Conservation (phyloP, 2,797 vertebrate species). For the Poeciliopsis turneri region DNA sequence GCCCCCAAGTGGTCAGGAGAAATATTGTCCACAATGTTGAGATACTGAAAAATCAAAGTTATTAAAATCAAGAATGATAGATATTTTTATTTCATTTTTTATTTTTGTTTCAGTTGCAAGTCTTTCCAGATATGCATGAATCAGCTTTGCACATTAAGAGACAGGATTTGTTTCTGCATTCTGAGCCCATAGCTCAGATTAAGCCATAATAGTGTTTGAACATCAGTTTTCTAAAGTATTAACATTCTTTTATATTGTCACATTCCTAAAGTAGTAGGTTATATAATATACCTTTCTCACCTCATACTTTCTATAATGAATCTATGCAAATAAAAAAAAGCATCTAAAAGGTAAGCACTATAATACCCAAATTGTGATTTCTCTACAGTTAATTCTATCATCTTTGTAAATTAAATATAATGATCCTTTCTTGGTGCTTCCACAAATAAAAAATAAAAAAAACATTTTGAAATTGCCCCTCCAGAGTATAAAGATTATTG, state of each 20-base stretch:
- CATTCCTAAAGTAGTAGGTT: neutral
- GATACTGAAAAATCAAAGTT: neutral
- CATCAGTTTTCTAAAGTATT: neutral
- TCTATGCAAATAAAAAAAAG: conserved; percentile 6
- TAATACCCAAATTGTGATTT: neutral
- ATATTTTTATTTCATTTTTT: neutral
- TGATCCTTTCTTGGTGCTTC: neutral
- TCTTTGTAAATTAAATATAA: neutral
- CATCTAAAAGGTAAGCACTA: conserved; percentile 12
- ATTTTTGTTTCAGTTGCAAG: neutral
- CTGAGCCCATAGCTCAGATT: neutral
- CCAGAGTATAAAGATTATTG: neutral
- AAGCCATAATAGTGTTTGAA: neutral
- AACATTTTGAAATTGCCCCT: neutral
- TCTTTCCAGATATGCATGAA: neutral
- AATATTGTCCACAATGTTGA: conserved; percentile 14
- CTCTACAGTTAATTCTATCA: neutral
- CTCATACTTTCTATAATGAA: conserved; percentile 8
- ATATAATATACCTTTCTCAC: conserved; percentile 43
- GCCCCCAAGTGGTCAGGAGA: conserved; percentile 77
- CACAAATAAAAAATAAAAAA: neutral
- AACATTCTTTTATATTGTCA: neutral
- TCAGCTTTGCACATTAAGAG: neutral
- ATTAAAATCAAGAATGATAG: neutral
- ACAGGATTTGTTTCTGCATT: neutral